Base-by-base conservation (phyloP, 2,888 invertebrate species). In the Choreutis nemorana region DNA sequence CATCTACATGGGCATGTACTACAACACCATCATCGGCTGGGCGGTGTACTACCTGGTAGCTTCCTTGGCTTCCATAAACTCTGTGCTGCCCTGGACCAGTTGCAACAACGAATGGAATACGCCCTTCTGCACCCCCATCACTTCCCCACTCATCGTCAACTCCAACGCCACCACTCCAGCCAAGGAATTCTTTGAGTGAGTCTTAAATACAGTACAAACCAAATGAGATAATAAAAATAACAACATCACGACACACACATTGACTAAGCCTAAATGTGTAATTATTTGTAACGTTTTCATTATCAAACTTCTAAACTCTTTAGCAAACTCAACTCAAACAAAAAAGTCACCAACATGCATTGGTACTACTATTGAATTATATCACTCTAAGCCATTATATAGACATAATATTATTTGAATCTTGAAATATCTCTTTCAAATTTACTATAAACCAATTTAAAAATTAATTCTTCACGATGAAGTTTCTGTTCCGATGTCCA, bases 1-100 rank as follows among this genome's bases (percentile, higher is more conserved):
- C 72, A 85, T 96, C 59, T 97, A 96, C 81, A 90, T 90, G 87
- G 93, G 92, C 45, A 96, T 96, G 90, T 96, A 94, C 79, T 97
- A 97, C 82, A 97, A 97, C 78, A 95, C 96, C 27, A 92, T 97
- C 64, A 96, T 97, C 53, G 94, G 94, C 26, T 96, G 96, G 94
- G 94, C 95, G 24, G 89, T 94, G 30, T 94, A 94, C 77, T 94
- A 94, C 72, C 82, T 94, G 41, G 83, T 92, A 46, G 90, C 90
- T 8, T 92, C 93, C 16, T 85, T 93, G 53, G 85, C 86, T 21
- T 92, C 92, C 41, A 89, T 92, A 67, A 86, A 85, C 58, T 83
- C 83, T 1, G 86, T 86, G 55, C 82, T 94, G 29, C 94, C 94
- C 0, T 94, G 94, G 94, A 90, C 91, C 30, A 86, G 85, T 41